Conservation (phyloP, 2,797 vertebrate species). For the Pseudochaenichthys georgianus region DNA sequence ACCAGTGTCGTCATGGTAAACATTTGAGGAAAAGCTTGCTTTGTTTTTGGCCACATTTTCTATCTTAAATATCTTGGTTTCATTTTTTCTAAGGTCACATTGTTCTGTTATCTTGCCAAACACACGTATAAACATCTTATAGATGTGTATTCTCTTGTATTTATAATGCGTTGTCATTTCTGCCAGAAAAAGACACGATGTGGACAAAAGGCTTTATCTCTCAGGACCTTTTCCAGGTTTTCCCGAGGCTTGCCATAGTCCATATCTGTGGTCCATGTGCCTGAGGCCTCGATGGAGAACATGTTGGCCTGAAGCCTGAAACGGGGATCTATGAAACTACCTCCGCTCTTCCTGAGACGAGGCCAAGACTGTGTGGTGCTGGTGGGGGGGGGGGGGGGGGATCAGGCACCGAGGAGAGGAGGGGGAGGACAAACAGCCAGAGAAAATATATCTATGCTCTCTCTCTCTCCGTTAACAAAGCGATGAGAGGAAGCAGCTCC, state of each 20-base stretch:
- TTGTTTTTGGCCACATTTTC: no score
- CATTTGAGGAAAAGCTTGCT: no score
- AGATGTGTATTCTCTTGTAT: no score
- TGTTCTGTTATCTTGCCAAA: no score
- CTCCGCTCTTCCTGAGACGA: constrained; percentile 74
- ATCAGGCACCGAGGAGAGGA: constrained; percentile 56
- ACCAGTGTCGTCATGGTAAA: no score
- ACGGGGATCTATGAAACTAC: constrained; percentile 77
- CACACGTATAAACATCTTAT: no score
- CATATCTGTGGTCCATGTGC: constrained; percentile 63
- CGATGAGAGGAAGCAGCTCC: constrained; percentile 62
- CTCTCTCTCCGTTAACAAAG: constrained; percentile 54
- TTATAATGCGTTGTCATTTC: no score
- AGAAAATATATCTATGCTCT: constrained; percentile 57
- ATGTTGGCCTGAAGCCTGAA: constrained; percentile 76
- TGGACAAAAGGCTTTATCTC: constrained; percentile 44
- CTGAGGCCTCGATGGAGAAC: constrained; percentile 71
- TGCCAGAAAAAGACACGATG: no score
- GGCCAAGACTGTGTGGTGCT: constrained; percentile 72
- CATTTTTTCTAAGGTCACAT: no score
- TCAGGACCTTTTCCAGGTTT: constrained; percentile 48
- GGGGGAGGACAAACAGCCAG: constrained; percentile 58
- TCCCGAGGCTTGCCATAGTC: constrained; percentile 36
- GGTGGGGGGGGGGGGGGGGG: constrained; percentile 69
- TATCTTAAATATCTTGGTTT: no score